Evolutionary conservation across 2,113 vertebrate genomes (phyloP).

Genomic region (Ammodytes marinus): DNA sequence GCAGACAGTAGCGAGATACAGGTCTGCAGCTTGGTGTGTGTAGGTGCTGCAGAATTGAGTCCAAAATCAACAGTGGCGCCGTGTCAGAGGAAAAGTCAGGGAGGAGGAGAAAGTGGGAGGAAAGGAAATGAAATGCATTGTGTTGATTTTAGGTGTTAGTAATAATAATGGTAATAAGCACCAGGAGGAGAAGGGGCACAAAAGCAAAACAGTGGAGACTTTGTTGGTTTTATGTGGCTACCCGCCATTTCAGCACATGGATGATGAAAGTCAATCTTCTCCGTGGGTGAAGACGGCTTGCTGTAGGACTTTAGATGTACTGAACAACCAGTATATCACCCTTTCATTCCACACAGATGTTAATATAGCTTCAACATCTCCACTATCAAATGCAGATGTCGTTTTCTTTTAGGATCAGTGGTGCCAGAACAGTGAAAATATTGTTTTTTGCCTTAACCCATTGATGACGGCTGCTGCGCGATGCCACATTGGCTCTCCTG

Average conservation of each 20-base stretch:
- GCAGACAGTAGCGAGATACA: conserved; percentile 32
- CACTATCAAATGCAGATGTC: conserved; percentile 37
- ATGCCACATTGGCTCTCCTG: too few species aligned
- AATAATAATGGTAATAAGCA: conserved; percentile 58
- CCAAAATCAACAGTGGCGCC: conserved; percentile 68
- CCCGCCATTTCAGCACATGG: conserved; percentile 60
- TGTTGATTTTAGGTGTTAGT: conserved; percentile 65
- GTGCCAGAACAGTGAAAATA: neutral
- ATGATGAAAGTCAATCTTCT: conserved; percentile 59
- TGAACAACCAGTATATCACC: neutral
- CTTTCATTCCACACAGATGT: neutral
- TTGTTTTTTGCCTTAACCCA: neutral
- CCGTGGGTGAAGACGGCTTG: conserved; percentile 19
- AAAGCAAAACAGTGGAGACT: conserved; percentile 30
- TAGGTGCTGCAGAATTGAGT: conserved; percentile 56
- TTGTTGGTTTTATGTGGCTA: conserved; percentile 66
- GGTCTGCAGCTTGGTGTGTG: conserved; percentile 34
- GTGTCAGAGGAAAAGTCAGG: conserved; percentile 54
- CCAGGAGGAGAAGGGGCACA: conserved; percentile 25
- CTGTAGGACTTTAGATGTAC: conserved; percentile 1
- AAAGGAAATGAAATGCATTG: conserved; percentile 32
- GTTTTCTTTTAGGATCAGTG: neutral
- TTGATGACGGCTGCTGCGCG: too few species aligned
- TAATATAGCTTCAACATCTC: neutral
- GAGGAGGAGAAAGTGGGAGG: conserved; percentile 52